These are phyloP conservation scores for Notothenia coriiceps DNA, from an alignment of 2,113 vertebrate species.

Conservation along the genomic window DNA sequence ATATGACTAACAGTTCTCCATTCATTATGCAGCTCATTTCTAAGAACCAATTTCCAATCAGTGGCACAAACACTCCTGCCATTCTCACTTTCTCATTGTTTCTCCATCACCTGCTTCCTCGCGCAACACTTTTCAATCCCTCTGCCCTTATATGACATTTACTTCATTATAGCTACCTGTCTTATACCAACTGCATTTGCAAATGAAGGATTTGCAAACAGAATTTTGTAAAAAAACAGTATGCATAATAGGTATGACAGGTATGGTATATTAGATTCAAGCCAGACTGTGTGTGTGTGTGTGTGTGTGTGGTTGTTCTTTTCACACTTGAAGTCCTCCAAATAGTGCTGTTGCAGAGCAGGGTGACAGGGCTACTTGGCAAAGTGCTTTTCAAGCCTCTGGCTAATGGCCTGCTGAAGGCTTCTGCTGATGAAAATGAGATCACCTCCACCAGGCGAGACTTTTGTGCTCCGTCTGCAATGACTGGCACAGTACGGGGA, in stretches of 20 bases:
- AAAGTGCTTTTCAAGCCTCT: conserved; percentile 61
- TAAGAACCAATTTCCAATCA: conserved; percentile 49
- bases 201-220: conserved; percentile 24
- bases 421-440: conserved; percentile 55
- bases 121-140: not conserved
- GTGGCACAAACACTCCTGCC: conserved; percentile 17
- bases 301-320: conserved; percentile 21
- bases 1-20: conserved; percentile 20
- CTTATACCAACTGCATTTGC: conserved; percentile 1
- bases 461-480: conserved; percentile 20
- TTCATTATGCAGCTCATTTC: conserved; percentile 42
- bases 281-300: not conserved
- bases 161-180: conserved; percentile 11
- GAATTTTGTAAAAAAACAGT: not conserved
- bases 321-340: conserved; percentile 54
- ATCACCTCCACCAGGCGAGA: conserved; percentile 32
- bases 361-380: conserved; percentile 54
- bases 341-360: conserved; percentile 20
- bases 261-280: not conserved
- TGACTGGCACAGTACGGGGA: not conserved
- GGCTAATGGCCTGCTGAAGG: conserved; percentile 64
- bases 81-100: conserved; percentile 22
- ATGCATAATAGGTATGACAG: not conserved
- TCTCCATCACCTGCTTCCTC: conserved; percentile 32
- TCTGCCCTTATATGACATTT: conserved; percentile 1